Evolutionary conservation across 1,140 invertebrate genomes (phyloP).

Genomic region (Drosophila pseudoobscura): DNA sequence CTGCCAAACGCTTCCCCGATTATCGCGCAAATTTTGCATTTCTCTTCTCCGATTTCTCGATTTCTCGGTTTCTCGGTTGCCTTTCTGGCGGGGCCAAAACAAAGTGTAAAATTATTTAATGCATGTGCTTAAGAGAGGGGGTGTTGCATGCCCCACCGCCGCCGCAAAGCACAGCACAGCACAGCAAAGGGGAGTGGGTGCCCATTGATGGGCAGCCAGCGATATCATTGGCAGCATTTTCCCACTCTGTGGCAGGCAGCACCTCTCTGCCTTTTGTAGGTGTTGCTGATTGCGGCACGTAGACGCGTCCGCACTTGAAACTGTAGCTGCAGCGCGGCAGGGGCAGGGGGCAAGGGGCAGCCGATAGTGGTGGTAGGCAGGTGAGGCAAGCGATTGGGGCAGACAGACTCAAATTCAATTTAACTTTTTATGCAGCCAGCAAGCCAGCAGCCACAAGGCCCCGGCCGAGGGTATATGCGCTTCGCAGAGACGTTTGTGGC

Average conservation of each 20-base stretch:
- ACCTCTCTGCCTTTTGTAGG: constrained; percentile 54
- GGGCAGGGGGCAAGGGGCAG: constrained; percentile 15
- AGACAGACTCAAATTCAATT: constrained; percentile 73
- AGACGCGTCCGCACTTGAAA: constrained; percentile 59
- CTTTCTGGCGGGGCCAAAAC: constrained; percentile 37
- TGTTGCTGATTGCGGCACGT: constrained; percentile 79
- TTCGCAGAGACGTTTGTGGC: too few species aligned
- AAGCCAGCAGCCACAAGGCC: background rate
- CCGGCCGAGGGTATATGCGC: constrained; percentile 6
- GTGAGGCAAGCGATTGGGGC: constrained; percentile 39
- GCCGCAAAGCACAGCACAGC: background rate
- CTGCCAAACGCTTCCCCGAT: constrained; percentile 72
- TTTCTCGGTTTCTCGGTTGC: background rate
- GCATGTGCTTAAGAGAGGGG: constrained; percentile 50
- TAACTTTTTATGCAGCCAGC: constrained; percentile 59
- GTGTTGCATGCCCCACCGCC: background rate
- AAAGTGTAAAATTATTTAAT: constrained; percentile 82
- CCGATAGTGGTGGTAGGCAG: constrained; percentile 24
- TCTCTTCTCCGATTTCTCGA: constrained; percentile 4
- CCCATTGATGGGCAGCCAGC: constrained; percentile 71
- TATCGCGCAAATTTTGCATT: constrained; percentile 78
- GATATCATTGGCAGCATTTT: constrained; percentile 67
- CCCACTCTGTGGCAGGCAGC: constrained; percentile 9
- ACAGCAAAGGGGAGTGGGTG: constrained; percentile 46
- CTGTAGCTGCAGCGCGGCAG: constrained; percentile 19